Evolutionary conservation across 2,113 vertebrate species (phyloP), one percentile per base, ranked within the genome.

Genomic region (Lota lota): DNA sequence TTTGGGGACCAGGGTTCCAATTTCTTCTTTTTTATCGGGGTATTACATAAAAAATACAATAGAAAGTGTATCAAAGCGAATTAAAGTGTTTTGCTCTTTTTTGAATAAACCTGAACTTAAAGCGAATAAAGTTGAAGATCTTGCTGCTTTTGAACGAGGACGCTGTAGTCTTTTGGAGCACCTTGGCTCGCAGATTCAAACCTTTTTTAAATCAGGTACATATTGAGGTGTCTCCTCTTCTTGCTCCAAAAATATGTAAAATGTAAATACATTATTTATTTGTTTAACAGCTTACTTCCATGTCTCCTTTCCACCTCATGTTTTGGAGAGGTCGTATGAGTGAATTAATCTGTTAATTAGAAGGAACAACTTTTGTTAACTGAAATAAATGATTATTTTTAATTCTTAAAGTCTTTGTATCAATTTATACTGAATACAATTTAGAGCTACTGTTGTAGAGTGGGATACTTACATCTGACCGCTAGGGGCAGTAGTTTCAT

Each of bases 301-400:
- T 60, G 59, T 75, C 64, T 82, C 65, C 69, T 70, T 65, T 74
- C 67, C 79, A 60, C 72, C 69, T 50, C 17, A 65, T 64, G 64
- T 18, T 78, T 74, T 84, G 75, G 28, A 78, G 70, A 67, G 54
- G 57, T 77, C 64, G n/a, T 70, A 78, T 68, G 68, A 80, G 68
- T 80, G 76, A 80, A 83, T 85, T 72, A 69, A 71, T 60, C 0
- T 58, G 78, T 80, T 74, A 69, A 76, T 76, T 86, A 81, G 77
- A 87, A 81, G 77, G 76, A 87, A 86, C 79, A 83, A 83, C 86
- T 85, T 69, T 79, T 88, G 85, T 90, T 86, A 77, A 88, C 75
- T 74, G 16, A 56, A 91, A 91, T 88, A 92, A 92, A 91, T 81
- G 61, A 72, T 79, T 68, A 83, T 87, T 90, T 91, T 73, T 87